phyloP scores from a whole-genome alignment of 2,113 vertebrate species.

The Strix uralensis region DNA sequence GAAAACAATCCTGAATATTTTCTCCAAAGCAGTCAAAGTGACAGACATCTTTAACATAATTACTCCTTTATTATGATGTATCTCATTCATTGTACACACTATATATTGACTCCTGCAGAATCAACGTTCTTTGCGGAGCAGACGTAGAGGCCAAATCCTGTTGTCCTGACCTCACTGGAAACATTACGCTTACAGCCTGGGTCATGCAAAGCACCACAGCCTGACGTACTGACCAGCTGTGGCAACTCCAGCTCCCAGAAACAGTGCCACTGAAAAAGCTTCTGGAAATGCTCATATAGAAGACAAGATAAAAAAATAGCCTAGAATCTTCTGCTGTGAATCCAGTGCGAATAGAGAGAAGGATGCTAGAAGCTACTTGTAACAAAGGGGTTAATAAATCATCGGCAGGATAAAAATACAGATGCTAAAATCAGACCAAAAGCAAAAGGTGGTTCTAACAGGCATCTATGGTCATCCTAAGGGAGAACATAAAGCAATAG shows the following conservation, averaged over 20 bases:
- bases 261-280: background rate
- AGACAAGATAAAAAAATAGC: background rate
- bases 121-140: background rate
- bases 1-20: constrained; percentile 21
- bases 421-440: background rate
- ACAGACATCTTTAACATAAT: background rate
- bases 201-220: background rate
- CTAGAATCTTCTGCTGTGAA: background rate
- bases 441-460: background rate
- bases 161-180: background rate
- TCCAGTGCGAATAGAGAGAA: background rate
- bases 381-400: background rate
- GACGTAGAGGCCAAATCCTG: background rate
- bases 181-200: background rate
- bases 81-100: background rate
- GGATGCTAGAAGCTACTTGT: background rate
- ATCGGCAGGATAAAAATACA: background rate
- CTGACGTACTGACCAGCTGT: accelerated
- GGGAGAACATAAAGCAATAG: background rate
- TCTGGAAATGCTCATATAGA: background rate
- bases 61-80: background rate
- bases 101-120: background rate
- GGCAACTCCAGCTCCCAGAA: background rate
- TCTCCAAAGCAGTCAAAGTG: background rate
- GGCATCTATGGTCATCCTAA: background rate